These are phyloP conservation scores for Mamestra brassicae DNA, from an alignment of 2,888 invertebrate species.

Conservation along the genomic window DNA sequence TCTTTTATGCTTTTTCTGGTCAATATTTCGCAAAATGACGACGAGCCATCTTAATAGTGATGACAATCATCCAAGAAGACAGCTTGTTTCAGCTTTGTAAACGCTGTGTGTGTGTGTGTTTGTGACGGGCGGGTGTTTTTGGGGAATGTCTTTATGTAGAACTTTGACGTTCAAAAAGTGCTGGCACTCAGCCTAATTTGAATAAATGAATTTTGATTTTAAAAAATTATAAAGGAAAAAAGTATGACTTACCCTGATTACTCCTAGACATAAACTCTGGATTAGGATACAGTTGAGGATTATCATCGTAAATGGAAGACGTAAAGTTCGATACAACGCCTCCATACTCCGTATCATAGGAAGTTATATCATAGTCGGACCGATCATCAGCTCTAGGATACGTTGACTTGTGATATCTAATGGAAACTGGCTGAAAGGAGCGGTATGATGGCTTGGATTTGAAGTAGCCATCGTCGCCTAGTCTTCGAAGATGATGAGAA, in stretches of 20 bases:
- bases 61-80: background rate
- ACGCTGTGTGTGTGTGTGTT: no score
- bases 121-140: no score
- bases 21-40: no score
- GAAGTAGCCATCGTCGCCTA: constrained; percentile 78
- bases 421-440: constrained; percentile 84
- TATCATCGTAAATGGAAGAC: constrained; percentile 88
- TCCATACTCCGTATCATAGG: constrained; percentile 87
- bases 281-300: constrained; percentile 87
- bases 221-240: background rate
- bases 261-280: constrained; percentile 84
- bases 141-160: no score
- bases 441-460: constrained; percentile 82
- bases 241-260: constrained; percentile 77
- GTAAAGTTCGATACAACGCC: constrained; percentile 88
- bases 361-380: constrained; percentile 85
- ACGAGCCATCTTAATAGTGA: no score
- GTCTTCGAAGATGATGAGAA: constrained; percentile 76
- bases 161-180: background rate
- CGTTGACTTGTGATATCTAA: constrained; percentile 80
- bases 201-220: no score
- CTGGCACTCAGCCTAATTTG: no score
- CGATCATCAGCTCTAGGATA: constrained; percentile 83
- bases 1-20: no score
- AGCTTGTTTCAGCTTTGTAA: no score